Percentiles rank a stretch among this genome's conserved stretches.
Evolutionary conservation across 2,113 vertebrate species (phyloP).

Genomic region (Conger conger): DNA sequence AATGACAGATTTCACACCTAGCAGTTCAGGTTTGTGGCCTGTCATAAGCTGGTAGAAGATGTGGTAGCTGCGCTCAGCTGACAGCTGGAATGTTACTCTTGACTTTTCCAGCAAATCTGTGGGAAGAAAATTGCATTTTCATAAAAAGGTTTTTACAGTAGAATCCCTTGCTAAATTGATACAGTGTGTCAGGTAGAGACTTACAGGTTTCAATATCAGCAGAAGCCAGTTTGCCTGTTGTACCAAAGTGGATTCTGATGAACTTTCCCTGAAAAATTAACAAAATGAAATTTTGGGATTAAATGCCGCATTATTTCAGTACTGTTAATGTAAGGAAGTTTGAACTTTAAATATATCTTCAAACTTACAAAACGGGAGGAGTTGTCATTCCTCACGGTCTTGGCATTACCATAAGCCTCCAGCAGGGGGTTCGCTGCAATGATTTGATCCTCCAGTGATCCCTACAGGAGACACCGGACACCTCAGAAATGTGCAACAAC

Average conservation of each 20-base stretch:
- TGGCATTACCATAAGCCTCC: constrained; percentile 84
- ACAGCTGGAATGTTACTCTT: constrained; percentile 26
- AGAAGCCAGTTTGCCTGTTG: constrained; percentile 90
- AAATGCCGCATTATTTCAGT: neutral
- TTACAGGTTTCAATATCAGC: constrained; percentile 97
- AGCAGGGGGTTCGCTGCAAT: constrained; percentile 78
- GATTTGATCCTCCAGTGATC: constrained; percentile 82
- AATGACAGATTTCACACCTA: constrained; percentile 70
- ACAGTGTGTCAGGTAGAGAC: constrained; percentile 37
- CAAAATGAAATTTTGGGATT: neutral
- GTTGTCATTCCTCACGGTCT: constrained; percentile 86
- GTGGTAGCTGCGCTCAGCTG: constrained; percentile 22
- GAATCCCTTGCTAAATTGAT: neutral
- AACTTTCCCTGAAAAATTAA: constrained; percentile 79
- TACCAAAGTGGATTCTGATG: constrained; percentile 88
- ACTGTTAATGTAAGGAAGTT: no score
- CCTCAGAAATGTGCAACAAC: neutral
- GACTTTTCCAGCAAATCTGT: constrained; percentile 77
- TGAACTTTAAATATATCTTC: neutral
- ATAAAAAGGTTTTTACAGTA: neutral
- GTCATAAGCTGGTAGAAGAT: constrained; percentile 68
- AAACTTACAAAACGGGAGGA: constrained; percentile 82
- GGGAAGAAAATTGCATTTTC: neutral
- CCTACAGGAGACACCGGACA: constrained; percentile 60
- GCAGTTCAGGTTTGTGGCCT: constrained; percentile 76